Conservation (phyloP, 2,797 vertebrate genomes). For the Sardinella longiceps region DNA sequence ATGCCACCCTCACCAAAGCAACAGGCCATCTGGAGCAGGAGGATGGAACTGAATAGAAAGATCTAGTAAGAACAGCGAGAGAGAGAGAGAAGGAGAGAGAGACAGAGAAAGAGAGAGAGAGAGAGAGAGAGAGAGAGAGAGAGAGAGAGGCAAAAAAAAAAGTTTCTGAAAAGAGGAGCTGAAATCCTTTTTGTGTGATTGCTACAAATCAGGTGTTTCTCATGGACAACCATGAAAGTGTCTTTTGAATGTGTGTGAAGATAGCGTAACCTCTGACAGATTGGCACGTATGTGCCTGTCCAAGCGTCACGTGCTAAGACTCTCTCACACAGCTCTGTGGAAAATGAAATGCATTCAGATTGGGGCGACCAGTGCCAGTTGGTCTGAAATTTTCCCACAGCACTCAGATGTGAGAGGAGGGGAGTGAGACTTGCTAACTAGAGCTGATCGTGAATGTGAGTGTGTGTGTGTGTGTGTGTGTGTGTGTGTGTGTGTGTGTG, state of each 20-base stretch:
- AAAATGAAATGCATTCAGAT: constrained; percentile 26
- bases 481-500: not conserved
- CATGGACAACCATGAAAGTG: constrained; percentile 17
- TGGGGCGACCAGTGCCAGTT: constrained; percentile 16
- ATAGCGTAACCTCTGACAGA: constrained; percentile 1
- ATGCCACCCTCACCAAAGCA: constrained; percentile 62
- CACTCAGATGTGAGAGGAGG: constrained; percentile 22
- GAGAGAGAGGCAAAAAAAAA: not conserved
- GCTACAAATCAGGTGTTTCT: constrained; percentile 18
- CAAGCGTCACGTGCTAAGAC: constrained; percentile 15
- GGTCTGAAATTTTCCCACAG: constrained; percentile 34
- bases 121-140: no score
- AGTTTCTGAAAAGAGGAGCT: not conserved
- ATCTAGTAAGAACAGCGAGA: constrained; percentile 52
- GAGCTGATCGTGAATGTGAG: constrained; percentile 15
- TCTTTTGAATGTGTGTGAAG: constrained; percentile 13
- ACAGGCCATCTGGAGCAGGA: constrained; percentile 62
- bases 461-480: not conserved
- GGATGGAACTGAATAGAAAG: constrained; percentile 57
- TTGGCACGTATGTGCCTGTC: constrained; percentile 15
- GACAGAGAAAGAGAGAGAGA: no score
- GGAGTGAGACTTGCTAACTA: not conserved
- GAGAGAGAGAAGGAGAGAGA: not conserved
- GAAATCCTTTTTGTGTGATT: constrained; percentile 4
- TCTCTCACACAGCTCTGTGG: constrained; percentile 23